Conservation (phyloP, 2,113 vertebrate genomes). For the Xenopus laevis region DNA sequence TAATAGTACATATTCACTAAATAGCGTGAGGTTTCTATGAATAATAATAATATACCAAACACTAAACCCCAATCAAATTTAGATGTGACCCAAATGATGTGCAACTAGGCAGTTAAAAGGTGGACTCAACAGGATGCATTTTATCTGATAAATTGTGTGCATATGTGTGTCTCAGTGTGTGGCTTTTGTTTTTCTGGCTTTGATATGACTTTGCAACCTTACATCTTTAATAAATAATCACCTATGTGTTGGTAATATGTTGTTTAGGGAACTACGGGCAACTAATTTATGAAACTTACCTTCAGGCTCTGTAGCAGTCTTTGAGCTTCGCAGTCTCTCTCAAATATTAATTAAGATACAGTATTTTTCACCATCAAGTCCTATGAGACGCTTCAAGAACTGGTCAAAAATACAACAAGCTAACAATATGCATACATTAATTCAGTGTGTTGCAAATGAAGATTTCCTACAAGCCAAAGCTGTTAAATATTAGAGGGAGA, state of each 20-base stretch:
- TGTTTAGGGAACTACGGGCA: not conserved
- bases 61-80: too few relatives aligned
- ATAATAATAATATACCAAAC: too few relatives aligned
- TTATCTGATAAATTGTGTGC: too few relatives aligned
- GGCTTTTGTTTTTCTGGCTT: too few relatives aligned
- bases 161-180: too few relatives aligned
- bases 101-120: too few relatives aligned
- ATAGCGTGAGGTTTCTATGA: too few relatives aligned
- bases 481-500: slow-evolving; percentile 44
- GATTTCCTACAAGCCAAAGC: slow-evolving; percentile 6
- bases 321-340: not conserved
- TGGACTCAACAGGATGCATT: too few relatives aligned
- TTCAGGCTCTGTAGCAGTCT: not conserved
- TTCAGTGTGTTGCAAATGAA: slow-evolving; percentile 12
- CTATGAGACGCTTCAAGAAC: not conserved
- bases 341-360: not conserved
- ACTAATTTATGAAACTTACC: not conserved
- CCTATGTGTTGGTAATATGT: not conserved
- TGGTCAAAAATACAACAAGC: not conserved
- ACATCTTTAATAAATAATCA: not conserved
- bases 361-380: not conserved
- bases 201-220: not conserved
- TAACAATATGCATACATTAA: not conserved
- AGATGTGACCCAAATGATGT: too few relatives aligned
- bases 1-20: too few relatives aligned